Conservation (phyloP, 1,140 invertebrate species). For the Diprion similis region DNA sequence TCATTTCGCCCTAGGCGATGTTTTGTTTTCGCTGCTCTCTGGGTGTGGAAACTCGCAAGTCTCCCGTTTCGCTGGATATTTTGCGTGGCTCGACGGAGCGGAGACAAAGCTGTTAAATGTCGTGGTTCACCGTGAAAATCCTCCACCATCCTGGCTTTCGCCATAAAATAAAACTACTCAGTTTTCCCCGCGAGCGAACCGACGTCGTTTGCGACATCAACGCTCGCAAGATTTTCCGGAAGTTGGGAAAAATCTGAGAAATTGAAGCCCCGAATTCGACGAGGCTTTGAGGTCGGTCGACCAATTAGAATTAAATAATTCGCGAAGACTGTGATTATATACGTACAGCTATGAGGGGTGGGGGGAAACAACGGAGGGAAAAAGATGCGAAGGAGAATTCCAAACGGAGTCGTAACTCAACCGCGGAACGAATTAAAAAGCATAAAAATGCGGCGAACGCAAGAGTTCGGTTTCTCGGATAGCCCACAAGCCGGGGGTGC, state of each 20-base stretch:
- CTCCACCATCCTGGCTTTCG: slow-evolving; percentile 41
- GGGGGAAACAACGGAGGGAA: not conserved
- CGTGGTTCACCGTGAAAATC: slow-evolving; percentile 62
- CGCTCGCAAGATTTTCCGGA: not conserved
- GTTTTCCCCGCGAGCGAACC: slow-evolving; percentile 28
- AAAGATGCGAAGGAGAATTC: not conserved
- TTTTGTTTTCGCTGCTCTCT: not conserved
- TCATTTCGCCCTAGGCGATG: slow-evolving; percentile 30
- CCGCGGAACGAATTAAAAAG: slow-evolving; percentile 1
- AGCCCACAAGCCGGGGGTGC: not conserved
- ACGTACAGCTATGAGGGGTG: no score
- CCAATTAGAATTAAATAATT: not conserved
- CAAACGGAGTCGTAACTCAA: not conserved
- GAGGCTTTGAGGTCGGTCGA: not conserved
- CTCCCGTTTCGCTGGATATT: not conserved
- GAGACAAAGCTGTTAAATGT: slow-evolving; percentile 58
- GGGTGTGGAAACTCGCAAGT: not conserved
- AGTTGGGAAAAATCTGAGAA: not conserved
- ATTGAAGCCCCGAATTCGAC: not conserved
- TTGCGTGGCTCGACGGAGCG: slow-evolving; percentile 19
- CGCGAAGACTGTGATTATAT: no score
- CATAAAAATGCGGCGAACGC: slow-evolving; percentile 4
- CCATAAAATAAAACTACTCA: slow-evolving; percentile 53
- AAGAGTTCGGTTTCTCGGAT: not conserved
- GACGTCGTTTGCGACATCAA: slow-evolving; percentile 42